Base-by-base conservation (phyloP, 2,797 vertebrate genomes). In the Coracias cyanogaster region DNA sequence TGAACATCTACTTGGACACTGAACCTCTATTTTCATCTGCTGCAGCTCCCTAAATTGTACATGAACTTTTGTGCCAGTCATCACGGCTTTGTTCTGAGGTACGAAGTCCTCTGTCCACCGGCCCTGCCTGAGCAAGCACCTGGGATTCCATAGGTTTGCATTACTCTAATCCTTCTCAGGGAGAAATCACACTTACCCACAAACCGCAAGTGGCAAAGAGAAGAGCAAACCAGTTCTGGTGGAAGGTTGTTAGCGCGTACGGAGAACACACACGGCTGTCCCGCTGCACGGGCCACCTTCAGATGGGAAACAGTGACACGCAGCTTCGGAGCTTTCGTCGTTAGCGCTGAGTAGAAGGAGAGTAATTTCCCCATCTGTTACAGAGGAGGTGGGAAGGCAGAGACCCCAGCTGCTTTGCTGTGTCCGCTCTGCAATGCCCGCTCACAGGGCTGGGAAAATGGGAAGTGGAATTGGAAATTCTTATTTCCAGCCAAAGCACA, bases 1-100 rank as follows among this genome's bases (percentile, higher is more conserved):
- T 2, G 16, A 58, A 3, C 2, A 26, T 3, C 31, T 8, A 0
- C 46, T 1, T 0, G 9, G 39, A 22, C 29, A 24, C 0, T 6
- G 52, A n/a, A 52, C 2, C 45, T 24, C 22, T 16, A 4, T 19
- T 6, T 71, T 39, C 61, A 25, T 13, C 69, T 55, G 0, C 51
- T 5, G 37, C 72, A 60, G 46, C 37, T 28, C 51, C 65, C 58
- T 5, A 2, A 33, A 4, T 0, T 0, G 5, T 71, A 3, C 57
- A 1, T 8, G 9, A 46, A 2, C 24, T 46, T 13, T 24, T 9
- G 29, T 3, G 54, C 81, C 29, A 33, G 19, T 15, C 12, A 3
- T 15, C 60, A 33, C 9, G 3, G 0, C n/a, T n/a, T 26, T 5
- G 2, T 3, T 16, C 0, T 0, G 28, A 22, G 39, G 9, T 5